These are phyloP conservation scores for Bradypodion pumilum DNA, from an alignment of 2,797 vertebrate species.

Conservation along the genomic window DNA sequence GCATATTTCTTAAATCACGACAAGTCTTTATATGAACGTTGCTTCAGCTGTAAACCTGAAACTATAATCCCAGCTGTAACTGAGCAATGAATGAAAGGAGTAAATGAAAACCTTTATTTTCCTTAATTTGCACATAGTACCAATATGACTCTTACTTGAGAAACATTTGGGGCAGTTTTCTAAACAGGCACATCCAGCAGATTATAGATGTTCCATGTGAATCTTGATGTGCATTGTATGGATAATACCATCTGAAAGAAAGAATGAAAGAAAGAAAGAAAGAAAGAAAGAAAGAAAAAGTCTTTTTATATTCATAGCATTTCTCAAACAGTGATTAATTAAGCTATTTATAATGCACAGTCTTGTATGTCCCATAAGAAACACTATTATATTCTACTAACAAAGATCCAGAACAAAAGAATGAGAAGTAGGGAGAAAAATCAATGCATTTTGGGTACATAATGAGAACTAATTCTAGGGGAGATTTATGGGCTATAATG, in stretches of 20 bases:
- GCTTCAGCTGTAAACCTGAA: constrained; percentile 51
- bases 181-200: constrained; percentile 31
- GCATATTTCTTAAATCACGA: constrained; percentile 7
- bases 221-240: constrained; percentile 42
- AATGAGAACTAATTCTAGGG: constrained; percentile 10
- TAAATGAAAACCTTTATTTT: constrained; percentile 5
- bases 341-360: constrained; percentile 60
- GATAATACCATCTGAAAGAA: constrained; percentile 16
- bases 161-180: constrained; percentile 46
- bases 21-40: neutral
- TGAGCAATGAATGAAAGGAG: constrained; percentile 64
- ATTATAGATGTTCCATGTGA: constrained; percentile 49
- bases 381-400: constrained; percentile 24
- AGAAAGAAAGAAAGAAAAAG: neutral
- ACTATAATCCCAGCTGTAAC: constrained; percentile 57
- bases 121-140: constrained; percentile 61
- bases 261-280: neutral
- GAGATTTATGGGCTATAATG: constrained; percentile 21
- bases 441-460: constrained; percentile 30
- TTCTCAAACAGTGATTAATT: constrained; percentile 70
- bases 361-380: neutral
- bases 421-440: constrained; percentile 19
- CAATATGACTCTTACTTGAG: constrained; percentile 56
- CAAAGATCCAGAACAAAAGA: constrained; percentile 39
- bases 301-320: constrained; percentile 69